Conservation (phyloP, 2,113 vertebrate species). For the Albula glossodonta region DNA sequence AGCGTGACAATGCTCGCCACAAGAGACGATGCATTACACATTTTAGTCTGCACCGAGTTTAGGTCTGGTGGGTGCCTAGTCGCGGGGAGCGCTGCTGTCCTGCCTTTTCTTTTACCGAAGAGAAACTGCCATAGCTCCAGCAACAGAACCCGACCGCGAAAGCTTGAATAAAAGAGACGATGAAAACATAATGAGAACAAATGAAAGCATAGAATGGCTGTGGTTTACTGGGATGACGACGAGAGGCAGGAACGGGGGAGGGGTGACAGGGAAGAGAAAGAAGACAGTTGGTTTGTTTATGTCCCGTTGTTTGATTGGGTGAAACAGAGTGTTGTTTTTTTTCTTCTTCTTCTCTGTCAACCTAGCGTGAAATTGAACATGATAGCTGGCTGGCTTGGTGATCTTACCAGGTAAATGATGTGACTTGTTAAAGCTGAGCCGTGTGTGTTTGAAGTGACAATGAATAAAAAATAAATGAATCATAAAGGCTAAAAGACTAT, state of each 20-base stretch:
- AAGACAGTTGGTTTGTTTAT: background rate
- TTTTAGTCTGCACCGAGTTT: background rate
- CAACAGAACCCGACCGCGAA: background rate
- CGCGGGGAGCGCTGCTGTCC: too few relatives aligned
- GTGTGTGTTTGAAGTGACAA: background rate
- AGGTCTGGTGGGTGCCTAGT: background rate
- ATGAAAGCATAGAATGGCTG: background rate
- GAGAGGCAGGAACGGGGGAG: background rate
- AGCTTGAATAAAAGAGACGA: background rate
- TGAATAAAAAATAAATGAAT: background rate
- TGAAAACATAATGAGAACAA: background rate
- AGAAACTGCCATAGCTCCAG: background rate
- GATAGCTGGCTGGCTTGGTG: constrained; percentile 1
- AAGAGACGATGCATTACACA: background rate
- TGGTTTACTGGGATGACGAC: background rate
- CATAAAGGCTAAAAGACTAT: too few relatives aligned
- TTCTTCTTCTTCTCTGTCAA: background rate
- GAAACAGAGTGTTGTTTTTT: background rate
- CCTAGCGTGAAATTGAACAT: constrained; percentile 25
- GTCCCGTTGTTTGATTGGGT: background rate
- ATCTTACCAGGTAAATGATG: constrained; percentile 12
- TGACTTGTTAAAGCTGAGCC: background rate
- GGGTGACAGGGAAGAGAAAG: background rate
- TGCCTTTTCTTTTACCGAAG: background rate
- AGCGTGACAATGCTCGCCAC: background rate